Percentiles rank a stretch among this genome's conserved stretches.
These are phyloP conservation scores for Diabrotica undecimpunctata DNA, from an alignment of 1,140 invertebrate species.

Conservation along the genomic window DNA sequence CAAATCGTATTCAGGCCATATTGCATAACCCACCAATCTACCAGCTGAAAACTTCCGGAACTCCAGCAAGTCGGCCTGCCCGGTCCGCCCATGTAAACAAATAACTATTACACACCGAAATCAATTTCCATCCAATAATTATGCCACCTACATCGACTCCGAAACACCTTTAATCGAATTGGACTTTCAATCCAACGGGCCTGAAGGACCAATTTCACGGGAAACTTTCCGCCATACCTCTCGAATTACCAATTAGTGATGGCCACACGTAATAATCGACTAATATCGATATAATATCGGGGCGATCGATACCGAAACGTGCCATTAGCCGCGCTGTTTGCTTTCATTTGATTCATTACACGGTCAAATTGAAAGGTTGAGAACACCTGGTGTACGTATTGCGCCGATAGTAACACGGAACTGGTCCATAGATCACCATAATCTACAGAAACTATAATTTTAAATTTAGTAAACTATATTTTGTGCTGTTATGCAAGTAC, in stretches of 20 bases:
- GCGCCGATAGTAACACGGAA: too few relatives aligned
- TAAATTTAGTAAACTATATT: too few relatives aligned
- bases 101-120: constrained; percentile 26
- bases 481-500: too few relatives aligned
- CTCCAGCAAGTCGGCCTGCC: too few relatives aligned
- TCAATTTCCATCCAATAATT: constrained; percentile 22
- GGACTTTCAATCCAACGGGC: constrained; percentile 6
- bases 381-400: background rate
- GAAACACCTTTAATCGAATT: constrained; percentile 5
- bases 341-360: constrained; percentile 14
- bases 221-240: constrained; percentile 10
- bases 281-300: constrained; percentile 29
- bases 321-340: constrained; percentile 20
- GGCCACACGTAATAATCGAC: constrained; percentile 23
- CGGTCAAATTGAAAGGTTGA: constrained; percentile 16
- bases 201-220: constrained; percentile 11
- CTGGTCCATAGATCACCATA: too few relatives aligned
- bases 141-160: constrained; percentile 24
- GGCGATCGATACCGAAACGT: constrained; percentile 21
- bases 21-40: background rate
- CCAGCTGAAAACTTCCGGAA: constrained; percentile 1
- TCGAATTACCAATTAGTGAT: constrained; percentile 26
- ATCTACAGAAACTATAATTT: too few relatives aligned
- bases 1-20: background rate
- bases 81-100: constrained; percentile 19